Base-by-base conservation (phyloP, 2,113 vertebrate genomes). In the Acrocephalus arundinaceus region DNA sequence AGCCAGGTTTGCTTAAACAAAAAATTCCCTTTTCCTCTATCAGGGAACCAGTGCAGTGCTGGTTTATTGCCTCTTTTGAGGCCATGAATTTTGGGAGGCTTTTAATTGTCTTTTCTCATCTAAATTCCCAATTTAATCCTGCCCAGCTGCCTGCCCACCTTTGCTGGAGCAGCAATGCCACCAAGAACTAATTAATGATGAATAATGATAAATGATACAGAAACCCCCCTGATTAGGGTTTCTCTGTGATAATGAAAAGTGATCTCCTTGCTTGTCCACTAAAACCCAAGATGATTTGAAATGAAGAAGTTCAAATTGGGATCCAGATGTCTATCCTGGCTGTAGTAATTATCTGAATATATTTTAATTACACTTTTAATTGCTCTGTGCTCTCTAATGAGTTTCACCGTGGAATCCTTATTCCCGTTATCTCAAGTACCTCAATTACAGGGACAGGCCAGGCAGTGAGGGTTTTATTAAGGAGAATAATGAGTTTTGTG, bases 1-100 rank as follows among this genome's bases (percentile, higher is more conserved):
- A 41, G 41, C 49, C 6, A 23, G 2, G 20, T 49, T 39, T 61
- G 39, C 28, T 68, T 23, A 10, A 62, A 33, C 15, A 39, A 20
- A 18, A 58, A 0, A 1, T 30, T 81, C 27, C 3, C 11, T n/a
- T n/a, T 55, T 46, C 24, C 8, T 39, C 3, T 6, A 2, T 1
- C 55, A 30, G 21, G 3, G 30, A 61, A 39, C 9, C n/a, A 9
- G 27, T 15, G 43, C 10, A 76, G 6, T 45, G 54, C 41, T 65
- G 31, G 6, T 61, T 79, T 85, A 9, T 35, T 57, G 15, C 12
- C 79, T 28, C 54, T 59, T 49, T 7, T 3, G 14, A 51, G 71
- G 19, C 45, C 1, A 0, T 24, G 51, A 3, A 24, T 77, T 72
- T 75, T 41, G 37, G 59, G 75, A 41, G 8, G 3, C 15, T 39